phyloP scores from a whole-genome alignment of 2,113 vertebrate species.

The Neogale vison region DNA sequence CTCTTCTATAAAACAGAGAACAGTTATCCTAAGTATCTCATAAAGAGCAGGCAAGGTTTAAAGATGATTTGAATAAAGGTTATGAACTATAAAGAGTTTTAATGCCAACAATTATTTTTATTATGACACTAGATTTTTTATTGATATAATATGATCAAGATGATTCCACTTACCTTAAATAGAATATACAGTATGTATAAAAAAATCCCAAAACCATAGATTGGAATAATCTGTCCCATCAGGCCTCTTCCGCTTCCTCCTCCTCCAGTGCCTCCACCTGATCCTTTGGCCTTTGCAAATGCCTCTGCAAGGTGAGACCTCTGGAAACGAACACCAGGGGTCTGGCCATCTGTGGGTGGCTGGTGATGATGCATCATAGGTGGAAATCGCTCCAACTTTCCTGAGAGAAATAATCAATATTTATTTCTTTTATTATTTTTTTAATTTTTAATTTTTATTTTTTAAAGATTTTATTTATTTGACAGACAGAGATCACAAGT shows the following conservation, averaged over 20 bases:
- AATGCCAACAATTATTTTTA: slow-evolving; percentile 27
- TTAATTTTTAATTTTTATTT: too few relatives aligned
- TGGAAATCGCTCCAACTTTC: slow-evolving; percentile 88
- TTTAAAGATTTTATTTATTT: too few relatives aligned
- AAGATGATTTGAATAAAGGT: neutral
- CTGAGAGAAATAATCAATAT: slow-evolving; percentile 80
- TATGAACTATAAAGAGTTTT: slow-evolving; percentile 21
- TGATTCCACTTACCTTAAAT: slow-evolving; percentile 90
- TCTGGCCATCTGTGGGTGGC: slow-evolving; percentile 77
- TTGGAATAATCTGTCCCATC: slow-evolving; percentile 94
- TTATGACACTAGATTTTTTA: neutral
- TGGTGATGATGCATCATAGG: slow-evolving; percentile 82
- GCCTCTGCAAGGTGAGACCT: slow-evolving; percentile 88
- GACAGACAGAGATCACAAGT: too few relatives aligned
- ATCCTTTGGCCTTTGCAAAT: slow-evolving; percentile 87
- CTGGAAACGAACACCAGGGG: slow-evolving; percentile 80
- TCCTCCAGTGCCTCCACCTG: slow-evolving; percentile 74
- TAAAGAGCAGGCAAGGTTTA: neutral
- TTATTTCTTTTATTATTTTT: neutral
- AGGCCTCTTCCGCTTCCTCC: slow-evolving; percentile 87
- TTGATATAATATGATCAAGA: neutral
- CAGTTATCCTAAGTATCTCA: neutral
- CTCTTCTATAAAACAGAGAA: slow-evolving; percentile 36
- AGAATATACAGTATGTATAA: slow-evolving; percentile 97
- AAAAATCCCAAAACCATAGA: slow-evolving; percentile 97